Base-by-base conservation (phyloP, 2,113 vertebrate species). In the Xyrauchen texanus region DNA sequence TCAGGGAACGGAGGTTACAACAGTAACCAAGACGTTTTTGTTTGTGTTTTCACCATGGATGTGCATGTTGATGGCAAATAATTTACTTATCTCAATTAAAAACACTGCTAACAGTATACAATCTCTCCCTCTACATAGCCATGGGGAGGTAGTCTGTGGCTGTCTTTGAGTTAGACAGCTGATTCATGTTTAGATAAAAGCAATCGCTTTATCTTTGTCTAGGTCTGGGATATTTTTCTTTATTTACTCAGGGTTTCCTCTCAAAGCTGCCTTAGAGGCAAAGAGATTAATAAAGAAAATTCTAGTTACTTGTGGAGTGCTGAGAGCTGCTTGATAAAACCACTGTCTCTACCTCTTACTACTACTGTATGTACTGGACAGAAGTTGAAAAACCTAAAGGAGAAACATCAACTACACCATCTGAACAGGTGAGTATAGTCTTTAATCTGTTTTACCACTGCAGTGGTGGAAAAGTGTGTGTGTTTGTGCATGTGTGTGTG, bases 121-220 rank as follows among this genome's bases (percentile, higher is more conserved):
- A 72, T 21, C 42, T 65, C 42, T 62, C 21, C 64, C n/a, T 58
- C 68, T 5, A 2, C 21, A 16, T 4, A 42, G 21, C 74, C 81
- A 74, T 62, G 51, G 71, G 64, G 81, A 82, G 64, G 44, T 62
- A 45, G 55, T 58, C 34, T 61, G 51, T 46, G 61, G 34, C 13
- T 74, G 12, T 55, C 46, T 45, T 60, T 15, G 15, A 61, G 13
- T 76, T 67, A 72, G 72, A 68, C 49, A 46, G 44, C 74, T 75
- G 81, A 85, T 80, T 82, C 68, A 80, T 77, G 81, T 77, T 52
- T 69, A 75, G 77, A 82, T 85, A 66, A 81, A 78, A 82, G 78
- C 45, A 55, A 73, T 60, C 21, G 64, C 12, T 85, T 85, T 75
- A 73, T 82, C 78, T 80, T 61, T 34, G 64, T 66, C 63, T 46